Percentiles rank a stretch among this genome's conserved stretches.
These are phyloP conservation scores for Siniperca chuatsi DNA, from an alignment of 2,113 vertebrate genomes.

Conservation along the genomic window DNA sequence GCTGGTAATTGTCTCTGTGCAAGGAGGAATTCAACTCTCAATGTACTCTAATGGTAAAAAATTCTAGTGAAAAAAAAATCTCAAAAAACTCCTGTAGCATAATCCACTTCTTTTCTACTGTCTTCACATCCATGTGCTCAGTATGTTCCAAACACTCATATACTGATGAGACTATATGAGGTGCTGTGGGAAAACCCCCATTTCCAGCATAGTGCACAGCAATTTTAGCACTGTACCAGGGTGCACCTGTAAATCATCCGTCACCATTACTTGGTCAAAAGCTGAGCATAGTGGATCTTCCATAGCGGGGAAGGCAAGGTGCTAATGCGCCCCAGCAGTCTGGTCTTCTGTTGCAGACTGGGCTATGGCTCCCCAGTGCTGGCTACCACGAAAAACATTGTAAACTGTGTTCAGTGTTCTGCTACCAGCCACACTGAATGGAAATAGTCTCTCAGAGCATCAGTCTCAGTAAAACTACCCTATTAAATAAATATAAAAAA, in stretches of 20 bases:
- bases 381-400: not conserved
- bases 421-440: not conserved
- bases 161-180: slow-evolving; percentile 5
- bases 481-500: slow-evolving; percentile 10
- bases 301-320: not conserved
- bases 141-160: not conserved
- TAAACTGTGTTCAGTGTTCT: not conserved
- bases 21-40: not conserved
- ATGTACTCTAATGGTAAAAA: not conserved
- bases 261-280: slow-evolving; percentile 39
- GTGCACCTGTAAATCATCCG: slow-evolving; percentile 22
- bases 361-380: not conserved
- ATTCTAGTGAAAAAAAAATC: not conserved
- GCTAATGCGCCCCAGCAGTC: slow-evolving; percentile 12
- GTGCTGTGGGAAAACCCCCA: slow-evolving; percentile 7
- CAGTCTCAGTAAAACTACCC: not conserved
- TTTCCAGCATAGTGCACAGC: not conserved
- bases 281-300: slow-evolving; percentile 15
- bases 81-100: not conserved
- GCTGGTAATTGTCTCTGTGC: not conserved
- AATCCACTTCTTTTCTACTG: not conserved
- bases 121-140: not conserved
- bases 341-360: slow-evolving; percentile 4
- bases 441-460: not conserved
- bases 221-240: not conserved